Base-by-base conservation (phyloP, 1,140 invertebrate genomes). In the Melitaea cinxia region DNA sequence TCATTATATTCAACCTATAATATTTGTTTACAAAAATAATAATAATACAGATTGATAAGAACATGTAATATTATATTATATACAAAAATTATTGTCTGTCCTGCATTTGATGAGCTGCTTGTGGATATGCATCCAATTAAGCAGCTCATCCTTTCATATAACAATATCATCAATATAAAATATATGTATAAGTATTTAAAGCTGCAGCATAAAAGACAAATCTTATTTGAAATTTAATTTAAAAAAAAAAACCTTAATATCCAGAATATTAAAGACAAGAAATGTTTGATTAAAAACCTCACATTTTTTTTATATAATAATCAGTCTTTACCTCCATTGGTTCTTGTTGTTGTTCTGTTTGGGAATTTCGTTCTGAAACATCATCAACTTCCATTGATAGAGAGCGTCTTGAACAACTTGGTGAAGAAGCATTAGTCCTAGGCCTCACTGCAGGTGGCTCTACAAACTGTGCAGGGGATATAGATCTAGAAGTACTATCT, bases 321-420 rank as follows among this genome's bases (percentile, higher is more conserved):
- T 42, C 15, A 42, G n/a, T 33, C 15, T 12, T 73, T 66, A 91
- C 86, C 77, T 91, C 88, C 88, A 91, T 91, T 64, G 85, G 77
- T 73, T 89, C 88, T 55, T 79, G 80, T 62, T 80, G 84, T 65
- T 77, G 76, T 68, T 89, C 86, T 58, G 77, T 83, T 60, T 88
- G 85, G 62, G 84, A 89, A 78, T 88, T 89, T 69, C 82, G 81
- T 64, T 89, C 88, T 65, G 86, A 89, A 33, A 81, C 75, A 77
- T 89, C 87, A 84, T 89, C 87, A 19, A 91, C 86, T 77, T 91
- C 88, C 87, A 89, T 91, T 12, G 86, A 91, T 7, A 91, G 76
- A 17, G 86, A 89, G 10, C 88, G 75, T 53, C 85, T 67, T 45
- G 88, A 91, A 56, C 85, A 89, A 65, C 85, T 91, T 1, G 88